phyloP scores from a whole-genome alignment of 2,797 vertebrate species.

The Epinephelus malabaricus region DNA sequence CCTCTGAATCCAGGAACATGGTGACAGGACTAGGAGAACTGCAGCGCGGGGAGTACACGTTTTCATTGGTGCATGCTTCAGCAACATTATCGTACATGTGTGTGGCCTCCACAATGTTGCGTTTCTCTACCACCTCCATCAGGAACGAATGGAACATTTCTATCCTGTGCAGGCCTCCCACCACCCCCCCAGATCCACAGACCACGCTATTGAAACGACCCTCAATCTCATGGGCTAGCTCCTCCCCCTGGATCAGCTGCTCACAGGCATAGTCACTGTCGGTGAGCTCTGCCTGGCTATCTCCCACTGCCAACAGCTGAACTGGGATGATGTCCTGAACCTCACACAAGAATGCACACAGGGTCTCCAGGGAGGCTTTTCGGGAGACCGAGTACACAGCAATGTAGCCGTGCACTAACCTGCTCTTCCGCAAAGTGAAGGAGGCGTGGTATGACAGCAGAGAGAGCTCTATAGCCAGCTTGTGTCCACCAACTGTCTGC shows the following conservation, averaged over 20 bases:
- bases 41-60: conserved; percentile 91
- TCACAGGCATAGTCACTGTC: conserved; percentile 92
- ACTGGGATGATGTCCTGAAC: conserved; percentile 97
- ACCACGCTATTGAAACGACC: conserved; percentile 90
- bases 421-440: conserved; percentile 93
- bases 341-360: conserved; percentile 96
- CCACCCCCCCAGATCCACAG: conserved; percentile 87
- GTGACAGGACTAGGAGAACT: conserved; percentile 94
- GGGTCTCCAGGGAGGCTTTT: conserved; percentile 93
- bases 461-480: conserved; percentile 91
- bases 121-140: conserved; percentile 94
- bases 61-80: conserved; percentile 93
- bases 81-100: conserved; percentile 97
- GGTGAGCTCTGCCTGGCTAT: conserved; percentile 87
- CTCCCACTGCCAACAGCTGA: conserved; percentile 93
- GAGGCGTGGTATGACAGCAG: conserved; percentile 95
- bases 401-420: conserved; percentile 96
- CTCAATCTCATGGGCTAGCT: conserved; percentile 96
- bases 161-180: conserved; percentile 89
- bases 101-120: conserved; percentile 93
- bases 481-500: conserved; percentile 88
- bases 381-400: conserved; percentile 94
- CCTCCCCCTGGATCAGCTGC: conserved; percentile 93
- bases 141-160: conserved; percentile 94
- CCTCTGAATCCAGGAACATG: conserved; percentile 94